phyloP scores from a whole-genome alignment of 1,140 invertebrate species.

The Rhopalosiphum maidis region DNA sequence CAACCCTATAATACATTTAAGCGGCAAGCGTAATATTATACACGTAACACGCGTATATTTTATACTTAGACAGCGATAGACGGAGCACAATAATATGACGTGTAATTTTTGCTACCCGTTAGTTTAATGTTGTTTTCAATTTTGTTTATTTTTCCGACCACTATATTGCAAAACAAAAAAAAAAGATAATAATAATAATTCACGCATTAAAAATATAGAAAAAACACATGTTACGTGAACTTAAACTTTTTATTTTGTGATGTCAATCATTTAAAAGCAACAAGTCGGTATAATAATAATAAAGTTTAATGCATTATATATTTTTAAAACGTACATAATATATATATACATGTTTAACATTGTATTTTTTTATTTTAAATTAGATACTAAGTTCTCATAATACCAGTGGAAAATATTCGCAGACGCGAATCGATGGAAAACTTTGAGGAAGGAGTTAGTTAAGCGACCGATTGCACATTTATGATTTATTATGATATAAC shows the following conservation, averaged over 20 bases:
- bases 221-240: neutral
- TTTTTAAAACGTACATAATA: neutral
- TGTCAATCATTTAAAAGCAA: neutral
- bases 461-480: neutral
- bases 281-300: neutral
- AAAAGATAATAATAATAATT: neutral
- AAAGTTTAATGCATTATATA: neutral
- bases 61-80: neutral
- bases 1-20: neutral
- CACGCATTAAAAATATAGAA: neutral
- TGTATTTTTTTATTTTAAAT: neutral
- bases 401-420: neutral
- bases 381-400: neutral
- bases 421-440: neutral
- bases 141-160: neutral
- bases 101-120: neutral
- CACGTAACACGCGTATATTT: neutral
- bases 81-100: neutral
- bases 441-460: neutral
- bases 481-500: neutral
- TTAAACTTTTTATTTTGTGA: neutral
- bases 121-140: neutral
- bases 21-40: neutral
- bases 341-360: too few relatives aligned
- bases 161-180: neutral